A percentile compares a stretch with the other conserved stretches of the same genome.
These are phyloP conservation scores for Chaenocephalus aceratus DNA, from an alignment of 2,113 vertebrate species.

Conservation along the genomic window DNA sequence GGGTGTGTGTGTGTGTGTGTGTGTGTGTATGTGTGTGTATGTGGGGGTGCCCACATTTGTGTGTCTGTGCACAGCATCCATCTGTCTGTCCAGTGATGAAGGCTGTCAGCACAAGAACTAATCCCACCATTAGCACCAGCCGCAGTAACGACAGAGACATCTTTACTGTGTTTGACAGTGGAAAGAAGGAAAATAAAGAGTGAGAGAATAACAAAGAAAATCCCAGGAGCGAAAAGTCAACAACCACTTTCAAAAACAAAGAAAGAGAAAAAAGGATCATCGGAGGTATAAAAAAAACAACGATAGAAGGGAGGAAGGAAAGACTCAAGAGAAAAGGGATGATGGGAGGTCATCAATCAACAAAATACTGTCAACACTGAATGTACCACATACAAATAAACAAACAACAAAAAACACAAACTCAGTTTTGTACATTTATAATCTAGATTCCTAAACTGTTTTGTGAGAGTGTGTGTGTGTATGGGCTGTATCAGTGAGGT, in stretches of 20 bases:
- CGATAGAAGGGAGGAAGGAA: background rate
- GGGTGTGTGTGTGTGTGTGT: conserved; percentile 8
- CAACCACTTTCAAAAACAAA: background rate
- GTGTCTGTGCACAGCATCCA: conserved; percentile 58
- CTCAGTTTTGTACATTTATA: background rate
- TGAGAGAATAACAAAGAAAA: conserved; percentile 5
- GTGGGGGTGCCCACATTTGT: conserved; percentile 39
- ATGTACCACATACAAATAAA: background rate
- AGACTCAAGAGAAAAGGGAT: background rate
- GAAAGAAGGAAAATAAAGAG: conserved; percentile 3
- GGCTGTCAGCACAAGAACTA: conserved; percentile 77
- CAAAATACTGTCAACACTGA: background rate
- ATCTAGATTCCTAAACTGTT: too few species aligned
- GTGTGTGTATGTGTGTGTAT: conserved; percentile 53
- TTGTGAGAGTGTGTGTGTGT: background rate
- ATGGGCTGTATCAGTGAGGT: conserved; percentile 28
- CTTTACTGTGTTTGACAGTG: conserved; percentile 33
- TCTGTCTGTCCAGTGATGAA: conserved; percentile 70
- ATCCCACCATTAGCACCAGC: conserved; percentile 79
- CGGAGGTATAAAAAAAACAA: background rate
- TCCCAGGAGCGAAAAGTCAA: background rate
- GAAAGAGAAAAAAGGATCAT: conserved; percentile 13
- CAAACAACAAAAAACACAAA: too few species aligned
- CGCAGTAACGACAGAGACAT: conserved; percentile 66
- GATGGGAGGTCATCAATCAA: background rate